Conservation (phyloP, 2,113 vertebrate genomes). For the Uropsilus gracilis region DNA sequence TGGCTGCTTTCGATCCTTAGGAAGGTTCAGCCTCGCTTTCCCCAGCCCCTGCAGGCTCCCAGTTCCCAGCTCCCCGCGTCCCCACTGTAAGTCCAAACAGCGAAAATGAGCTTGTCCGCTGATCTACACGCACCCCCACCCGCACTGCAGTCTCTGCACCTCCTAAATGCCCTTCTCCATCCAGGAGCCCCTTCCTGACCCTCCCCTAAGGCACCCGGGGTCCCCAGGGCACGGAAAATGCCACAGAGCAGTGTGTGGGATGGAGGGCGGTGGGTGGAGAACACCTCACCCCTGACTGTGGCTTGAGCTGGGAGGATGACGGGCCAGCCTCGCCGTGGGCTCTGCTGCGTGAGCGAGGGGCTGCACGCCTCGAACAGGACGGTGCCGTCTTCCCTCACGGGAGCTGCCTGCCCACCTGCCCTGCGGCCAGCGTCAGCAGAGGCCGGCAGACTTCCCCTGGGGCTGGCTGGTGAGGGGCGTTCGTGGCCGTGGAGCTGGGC, state of each 20-base stretch:
- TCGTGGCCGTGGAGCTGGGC: not conserved
- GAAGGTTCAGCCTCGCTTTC: not conserved
- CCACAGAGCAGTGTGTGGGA: too few relatives aligned
- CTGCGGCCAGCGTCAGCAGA: not conserved
- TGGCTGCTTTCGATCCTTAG: too few relatives aligned
- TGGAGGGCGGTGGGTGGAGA: too few relatives aligned
- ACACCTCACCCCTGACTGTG: too few relatives aligned
- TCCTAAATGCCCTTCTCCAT: not conserved
- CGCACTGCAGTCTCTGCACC: not conserved
- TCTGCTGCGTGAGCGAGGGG: not conserved
- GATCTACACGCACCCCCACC: not conserved
- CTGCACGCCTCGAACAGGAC: not conserved
- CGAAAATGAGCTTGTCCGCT: not conserved
- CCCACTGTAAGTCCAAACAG: not conserved
- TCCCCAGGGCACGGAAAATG: too few relatives aligned
- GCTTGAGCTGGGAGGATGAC: too few relatives aligned
- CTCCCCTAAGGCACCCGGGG: too few relatives aligned
- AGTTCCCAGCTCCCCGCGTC: not conserved
- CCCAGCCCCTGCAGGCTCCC: not conserved
- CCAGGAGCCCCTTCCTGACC: not conserved
- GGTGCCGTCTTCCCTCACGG: rapidly evolving
- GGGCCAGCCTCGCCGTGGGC: too few relatives aligned
- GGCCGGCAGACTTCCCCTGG: not conserved
- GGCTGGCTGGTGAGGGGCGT: too few relatives aligned
- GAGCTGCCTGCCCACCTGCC: not conserved